Conservation (phyloP, 2,888 invertebrate species). For the Ctenicera cuprea region DNA sequence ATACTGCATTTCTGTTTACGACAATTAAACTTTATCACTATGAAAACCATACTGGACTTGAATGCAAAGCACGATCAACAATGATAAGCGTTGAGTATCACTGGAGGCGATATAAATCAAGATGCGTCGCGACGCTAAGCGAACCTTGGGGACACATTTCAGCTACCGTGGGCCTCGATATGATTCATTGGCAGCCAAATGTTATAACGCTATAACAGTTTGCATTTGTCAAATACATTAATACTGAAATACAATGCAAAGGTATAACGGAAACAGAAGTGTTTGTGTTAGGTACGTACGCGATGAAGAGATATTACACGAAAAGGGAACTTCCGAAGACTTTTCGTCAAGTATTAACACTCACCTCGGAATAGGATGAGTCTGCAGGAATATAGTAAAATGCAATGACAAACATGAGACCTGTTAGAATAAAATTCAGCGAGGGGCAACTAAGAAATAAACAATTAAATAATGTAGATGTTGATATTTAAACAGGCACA, state of each 20-base stretch:
- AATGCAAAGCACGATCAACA: constrained; percentile 57
- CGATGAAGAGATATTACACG: too few relatives aligned
- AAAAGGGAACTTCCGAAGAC: too few relatives aligned
- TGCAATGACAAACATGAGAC: too few relatives aligned
- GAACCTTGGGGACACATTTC: constrained; percentile 63
- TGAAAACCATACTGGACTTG: constrained; percentile 10
- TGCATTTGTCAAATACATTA: constrained; percentile 56
- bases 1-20: background rate
- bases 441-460: too few relatives aligned
- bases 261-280: too few relatives aligned
- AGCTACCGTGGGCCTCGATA: constrained; percentile 54
- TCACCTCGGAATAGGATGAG: too few relatives aligned
- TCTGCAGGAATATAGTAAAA: too few relatives aligned
- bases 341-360: too few relatives aligned
- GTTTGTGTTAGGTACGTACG: too few relatives aligned
- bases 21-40: background rate
- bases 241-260: background rate
- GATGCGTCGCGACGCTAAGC: constrained; percentile 61
- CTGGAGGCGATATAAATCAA: constrained; percentile 59
- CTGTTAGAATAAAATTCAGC: too few relatives aligned
- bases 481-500: too few relatives aligned
- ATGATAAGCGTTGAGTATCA: constrained; percentile 55
- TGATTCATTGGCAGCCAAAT: constrained; percentile 67
- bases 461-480: too few relatives aligned
- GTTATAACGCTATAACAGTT: constrained; percentile 60